phyloP scores from a whole-genome alignment of 2,888 invertebrate species.

The Acleris sparsana region DNA sequence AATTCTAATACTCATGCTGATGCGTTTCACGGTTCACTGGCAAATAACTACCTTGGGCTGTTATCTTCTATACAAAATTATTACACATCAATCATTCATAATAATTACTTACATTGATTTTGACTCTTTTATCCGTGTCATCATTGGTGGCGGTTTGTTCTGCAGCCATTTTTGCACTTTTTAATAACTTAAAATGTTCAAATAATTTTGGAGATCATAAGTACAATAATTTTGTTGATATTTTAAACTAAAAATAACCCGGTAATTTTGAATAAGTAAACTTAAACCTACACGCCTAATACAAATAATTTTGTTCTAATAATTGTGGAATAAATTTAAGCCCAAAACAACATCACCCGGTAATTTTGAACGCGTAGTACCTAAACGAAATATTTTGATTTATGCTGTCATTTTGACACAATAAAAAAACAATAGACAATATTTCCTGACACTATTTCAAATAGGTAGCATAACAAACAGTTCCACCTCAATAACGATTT shows the following conservation, averaged over 20 bases:
- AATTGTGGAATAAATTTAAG: slow-evolving; percentile 7
- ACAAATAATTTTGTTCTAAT: slow-evolving; percentile 7
- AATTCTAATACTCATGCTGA: no score
- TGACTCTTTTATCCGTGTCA: slow-evolving; percentile 70
- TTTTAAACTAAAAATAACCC: slow-evolving; percentile 7
- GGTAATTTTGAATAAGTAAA: slow-evolving; percentile 24
- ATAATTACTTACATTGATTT: slow-evolving; percentile 60
- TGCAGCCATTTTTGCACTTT: slow-evolving; percentile 50
- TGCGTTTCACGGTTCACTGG: no score
- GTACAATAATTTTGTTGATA: neutral
- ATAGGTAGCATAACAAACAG: slow-evolving; percentile 23
- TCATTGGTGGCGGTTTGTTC: slow-evolving; percentile 28
- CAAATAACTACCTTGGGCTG: no score
- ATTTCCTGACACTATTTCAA: slow-evolving; percentile 7
- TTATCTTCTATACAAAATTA: neutral
- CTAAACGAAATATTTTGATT: slow-evolving; percentile 3
- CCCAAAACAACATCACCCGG: slow-evolving; percentile 8
- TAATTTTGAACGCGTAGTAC: slow-evolving; percentile 29
- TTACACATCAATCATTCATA: neutral
- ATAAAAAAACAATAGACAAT: slow-evolving; percentile 1
- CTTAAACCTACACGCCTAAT: slow-evolving; percentile 8
- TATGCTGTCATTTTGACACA: neutral
- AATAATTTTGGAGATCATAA: neutral
- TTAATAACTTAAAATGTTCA: slow-evolving; percentile 44
- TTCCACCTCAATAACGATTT: slow-evolving; percentile 8